Conservation (phyloP, 2,888 invertebrate genomes). For the Cyrtodaria siliqua region DNA sequence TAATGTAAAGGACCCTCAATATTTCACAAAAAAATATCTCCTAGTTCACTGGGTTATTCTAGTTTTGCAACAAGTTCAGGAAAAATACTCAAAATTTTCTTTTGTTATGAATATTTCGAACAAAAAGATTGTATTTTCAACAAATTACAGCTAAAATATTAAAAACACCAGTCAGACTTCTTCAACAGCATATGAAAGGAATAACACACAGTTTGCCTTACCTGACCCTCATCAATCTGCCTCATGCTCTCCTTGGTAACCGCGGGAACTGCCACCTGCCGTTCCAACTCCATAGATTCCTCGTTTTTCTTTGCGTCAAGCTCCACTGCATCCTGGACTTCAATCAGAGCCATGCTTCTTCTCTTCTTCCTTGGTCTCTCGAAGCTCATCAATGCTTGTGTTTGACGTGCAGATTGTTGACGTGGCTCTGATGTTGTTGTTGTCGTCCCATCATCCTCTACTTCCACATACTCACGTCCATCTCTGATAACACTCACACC, state of each 20-base stretch:
- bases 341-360: constrained; percentile 73
- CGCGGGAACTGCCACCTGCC: constrained; percentile 74
- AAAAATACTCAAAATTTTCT: too few species aligned
- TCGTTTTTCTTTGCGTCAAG: constrained; percentile 68
- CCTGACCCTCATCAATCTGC: constrained; percentile 78
- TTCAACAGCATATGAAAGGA: too few species aligned
- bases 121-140: too few species aligned
- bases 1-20: too few species aligned
- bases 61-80: too few species aligned
- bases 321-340: constrained; percentile 77
- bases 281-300: constrained; percentile 67
- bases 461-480: constrained; percentile 56
- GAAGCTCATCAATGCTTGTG: constrained; percentile 16
- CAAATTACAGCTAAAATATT: too few species aligned
- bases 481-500: constrained; percentile 47
- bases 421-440: constrained; percentile 29
- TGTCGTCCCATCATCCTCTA: constrained; percentile 54
- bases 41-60: too few species aligned
- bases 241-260: constrained; percentile 64
- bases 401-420: constrained; percentile 1
- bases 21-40: too few species aligned
- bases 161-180: too few species aligned
- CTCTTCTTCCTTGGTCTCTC: constrained; percentile 51
- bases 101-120: too few species aligned
- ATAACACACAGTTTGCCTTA: too few species aligned